Evolutionary conservation across 1,140 invertebrate genomes (phyloP), one percentile per base, ranked within the genome.

Genomic region (Trinorchestia longiramus): DNA sequence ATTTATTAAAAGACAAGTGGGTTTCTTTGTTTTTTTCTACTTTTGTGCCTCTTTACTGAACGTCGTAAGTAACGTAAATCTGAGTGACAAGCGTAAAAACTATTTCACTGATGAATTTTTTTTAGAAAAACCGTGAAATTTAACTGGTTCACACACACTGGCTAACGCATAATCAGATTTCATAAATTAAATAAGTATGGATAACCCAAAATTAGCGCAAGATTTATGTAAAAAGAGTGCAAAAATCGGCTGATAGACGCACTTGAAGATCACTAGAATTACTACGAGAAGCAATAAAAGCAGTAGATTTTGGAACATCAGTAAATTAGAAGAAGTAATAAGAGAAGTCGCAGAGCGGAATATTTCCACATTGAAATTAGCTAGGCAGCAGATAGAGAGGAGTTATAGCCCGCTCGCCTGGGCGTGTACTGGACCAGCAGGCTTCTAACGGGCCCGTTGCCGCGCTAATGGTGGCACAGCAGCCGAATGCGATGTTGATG

Each of bases 271-370:
- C 15, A 77, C 3, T 36, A 77, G 62, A 11, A 77, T 11, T 36
- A 77, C 62, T 36, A 36, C 15, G 62, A 77, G 28, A 36, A 77
- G 62, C 28, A 15, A 77, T 36, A 77, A 36, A 77, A 15, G 62
- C 47, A 77, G 36, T 3, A 77, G 36, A 36, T 77, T 77, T 23
- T 36, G 62, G 62, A 77, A 15, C 15, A 15, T 77, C 62, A 11
- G 62, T 77, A 77, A 77, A 77, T 77, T 77, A 77, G 62, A 77
- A 77, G 62, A 77, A 77, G 62, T 77, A 77, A 77, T 77, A 77
- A 77, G 62, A 77, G 62, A 77, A 77, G 62, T 23, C 28, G 62
- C 28, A 77, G 62, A 77, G 62, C 62, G 62, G 62, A 77, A 77
- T 36, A 77, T 77, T 77, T 77, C 11, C 62, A 77, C 28, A 77